A percentile compares a stretch with the other conserved stretches of the same genome.
Conservation (phyloP, 2,797 vertebrate genomes). For the Taeniopygia guttata region DNA sequence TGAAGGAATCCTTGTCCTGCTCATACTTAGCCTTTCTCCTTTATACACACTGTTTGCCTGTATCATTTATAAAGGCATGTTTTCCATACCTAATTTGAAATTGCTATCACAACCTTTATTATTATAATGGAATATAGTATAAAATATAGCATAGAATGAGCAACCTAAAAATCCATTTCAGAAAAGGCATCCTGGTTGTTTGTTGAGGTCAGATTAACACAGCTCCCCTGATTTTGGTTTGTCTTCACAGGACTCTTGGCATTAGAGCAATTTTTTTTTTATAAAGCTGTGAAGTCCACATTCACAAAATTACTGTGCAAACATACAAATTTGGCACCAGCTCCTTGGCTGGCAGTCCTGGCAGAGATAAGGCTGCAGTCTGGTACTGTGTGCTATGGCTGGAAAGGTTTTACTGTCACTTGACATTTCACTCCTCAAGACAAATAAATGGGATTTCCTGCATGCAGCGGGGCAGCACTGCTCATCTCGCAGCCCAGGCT, state of each 20-base stretch:
- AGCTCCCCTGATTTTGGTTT: background rate
- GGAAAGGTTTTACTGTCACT: background rate
- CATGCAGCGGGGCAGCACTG: background rate
- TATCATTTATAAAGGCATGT: background rate
- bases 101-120: background rate
- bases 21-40: background rate
- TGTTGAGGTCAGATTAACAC: background rate
- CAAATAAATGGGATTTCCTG: background rate
- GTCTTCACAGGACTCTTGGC: background rate
- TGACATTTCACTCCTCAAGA: background rate
- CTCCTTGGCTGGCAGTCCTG: background rate
- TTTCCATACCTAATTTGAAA: background rate
- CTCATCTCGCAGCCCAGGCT: background rate
- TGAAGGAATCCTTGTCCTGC: background rate
- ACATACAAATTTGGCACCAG: background rate
- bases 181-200: background rate
- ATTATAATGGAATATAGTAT: background rate
- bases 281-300: background rate
- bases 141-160: background rate
- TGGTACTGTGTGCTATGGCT: background rate
- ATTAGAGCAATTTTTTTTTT: background rate
- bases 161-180: background rate
- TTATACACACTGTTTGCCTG: background rate
- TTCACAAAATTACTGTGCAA: background rate
- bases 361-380: background rate